A percentile compares a stretch with the other conserved stretches of the same genome.
phyloP scores from a whole-genome alignment of 2,113 vertebrate genomes.

The Mola mola region DNA sequence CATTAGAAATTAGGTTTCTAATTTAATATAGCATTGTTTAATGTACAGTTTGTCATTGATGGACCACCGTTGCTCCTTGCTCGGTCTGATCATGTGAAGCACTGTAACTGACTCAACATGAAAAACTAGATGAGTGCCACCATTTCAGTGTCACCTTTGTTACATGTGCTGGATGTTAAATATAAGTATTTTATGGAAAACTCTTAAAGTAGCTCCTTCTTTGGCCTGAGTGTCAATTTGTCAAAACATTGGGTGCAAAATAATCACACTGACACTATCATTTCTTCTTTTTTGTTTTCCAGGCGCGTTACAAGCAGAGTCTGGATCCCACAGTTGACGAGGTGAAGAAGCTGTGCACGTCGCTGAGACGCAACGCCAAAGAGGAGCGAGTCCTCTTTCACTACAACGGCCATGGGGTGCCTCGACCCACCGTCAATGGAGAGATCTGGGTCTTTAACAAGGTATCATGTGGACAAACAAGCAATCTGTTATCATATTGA shows the following conservation, averaged over 20 bases:
- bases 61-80: too few species aligned
- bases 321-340: slow-evolving; percentile 97
- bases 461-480: slow-evolving; percentile 72
- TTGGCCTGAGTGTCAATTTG: too few species aligned
- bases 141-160: too few species aligned
- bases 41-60: neutral
- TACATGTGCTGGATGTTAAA: too few species aligned
- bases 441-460: slow-evolving; percentile 99
- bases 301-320: slow-evolving; percentile 98
- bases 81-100: too few species aligned
- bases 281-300: slow-evolving; percentile 10
- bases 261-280: neutral
- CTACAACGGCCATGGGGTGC: slow-evolving; percentile 99
- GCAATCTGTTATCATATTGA: neutral
- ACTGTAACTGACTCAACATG: too few species aligned
- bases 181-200: too few species aligned
- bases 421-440: slow-evolving; percentile 94
- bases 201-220: too few species aligned
- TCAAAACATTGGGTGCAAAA: neutral
- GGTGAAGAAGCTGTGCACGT: slow-evolving; percentile 98
- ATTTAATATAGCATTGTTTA: too few species aligned
- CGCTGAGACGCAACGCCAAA: slow-evolving; percentile 94
- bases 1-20: too few species aligned
- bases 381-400: slow-evolving; percentile 97
- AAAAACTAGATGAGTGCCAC: too few species aligned